These are phyloP conservation scores for Sphenodon punctatus DNA, from an alignment of 2,797 vertebrate species.

Conservation along the genomic window DNA sequence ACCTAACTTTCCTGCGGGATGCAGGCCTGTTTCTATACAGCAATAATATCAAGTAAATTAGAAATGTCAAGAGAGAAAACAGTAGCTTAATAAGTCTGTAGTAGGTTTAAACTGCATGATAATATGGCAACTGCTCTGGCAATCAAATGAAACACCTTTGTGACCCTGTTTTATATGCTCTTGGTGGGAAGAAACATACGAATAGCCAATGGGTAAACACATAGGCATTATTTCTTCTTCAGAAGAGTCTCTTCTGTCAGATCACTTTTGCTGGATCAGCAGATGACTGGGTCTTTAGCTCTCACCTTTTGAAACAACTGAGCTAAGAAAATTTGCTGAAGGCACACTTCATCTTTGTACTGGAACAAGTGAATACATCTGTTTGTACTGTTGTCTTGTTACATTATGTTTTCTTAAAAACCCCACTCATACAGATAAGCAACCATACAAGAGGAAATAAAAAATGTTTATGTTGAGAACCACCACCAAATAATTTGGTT, in stretches of 20 bases:
- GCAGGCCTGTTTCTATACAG: neutral
- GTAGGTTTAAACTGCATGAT: neutral
- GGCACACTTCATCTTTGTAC: neutral
- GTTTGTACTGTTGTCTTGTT: neutral
- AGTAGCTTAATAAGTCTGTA: neutral
- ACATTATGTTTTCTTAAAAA: neutral
- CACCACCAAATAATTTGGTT: neutral
- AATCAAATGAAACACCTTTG: neutral
- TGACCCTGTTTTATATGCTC: neutral
- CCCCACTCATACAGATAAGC: neutral
- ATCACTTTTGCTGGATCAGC: conserved; percentile 7
- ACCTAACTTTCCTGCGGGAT: too few relatives aligned
- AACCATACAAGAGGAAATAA: neutral
- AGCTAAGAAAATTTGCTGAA: conserved; percentile 38
- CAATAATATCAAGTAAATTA: neutral
- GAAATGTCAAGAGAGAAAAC: neutral
- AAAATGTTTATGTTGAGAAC: neutral
- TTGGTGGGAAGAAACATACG: neutral
- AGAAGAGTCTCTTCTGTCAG: conserved; percentile 19
- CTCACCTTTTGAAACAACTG: conserved; percentile 27
- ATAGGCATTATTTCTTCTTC: neutral
- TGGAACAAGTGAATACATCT: conserved; percentile 4
- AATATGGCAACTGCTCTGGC: neutral
- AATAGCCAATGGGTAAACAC: conserved; percentile 3
- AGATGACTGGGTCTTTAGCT: conserved; percentile 22